Evolutionary conservation across 2,797 vertebrate species (phyloP).

Genomic region (Siniperca undulata): DNA sequence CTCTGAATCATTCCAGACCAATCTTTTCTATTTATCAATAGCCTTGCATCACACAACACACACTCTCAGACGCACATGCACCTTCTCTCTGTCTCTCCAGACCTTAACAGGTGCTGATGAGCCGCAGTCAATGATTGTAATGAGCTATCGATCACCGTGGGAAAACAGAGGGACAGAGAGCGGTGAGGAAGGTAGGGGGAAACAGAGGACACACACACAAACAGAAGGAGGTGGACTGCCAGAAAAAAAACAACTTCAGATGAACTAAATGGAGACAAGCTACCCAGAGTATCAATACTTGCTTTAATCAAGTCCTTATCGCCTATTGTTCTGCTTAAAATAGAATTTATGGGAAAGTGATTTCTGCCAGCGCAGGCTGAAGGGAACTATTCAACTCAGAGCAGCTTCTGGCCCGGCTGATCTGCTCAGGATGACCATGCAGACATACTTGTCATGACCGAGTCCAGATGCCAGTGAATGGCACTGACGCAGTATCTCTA

Average conservation of each 20-base stretch:
- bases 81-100: slow-evolving; percentile 75
- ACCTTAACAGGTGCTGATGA: slow-evolving; percentile 87
- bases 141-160: slow-evolving; percentile 88
- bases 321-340: slow-evolving; percentile 67
- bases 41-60: slow-evolving; percentile 41
- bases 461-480: slow-evolving; percentile 76
- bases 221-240: slow-evolving; percentile 57
- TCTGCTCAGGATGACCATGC: slow-evolving; percentile 75
- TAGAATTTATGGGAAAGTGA: slow-evolving; percentile 51
- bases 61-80: slow-evolving; percentile 48
- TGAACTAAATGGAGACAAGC: slow-evolving; percentile 77
- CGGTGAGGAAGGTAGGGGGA: slow-evolving; percentile 77
- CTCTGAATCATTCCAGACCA: slow-evolving; percentile 48
- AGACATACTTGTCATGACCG: slow-evolving; percentile 75
- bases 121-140: slow-evolving; percentile 87
- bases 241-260: slow-evolving; percentile 59
- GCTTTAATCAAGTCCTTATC: slow-evolving; percentile 80
- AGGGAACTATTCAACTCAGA: slow-evolving; percentile 30
- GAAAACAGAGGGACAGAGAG: slow-evolving; percentile 84
- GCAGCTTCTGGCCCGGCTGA: slow-evolving; percentile 35
- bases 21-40: slow-evolving; percentile 67
- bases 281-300: slow-evolving; percentile 73
- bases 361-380: slow-evolving; percentile 33
- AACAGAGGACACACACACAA: slow-evolving; percentile 76
- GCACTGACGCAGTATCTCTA: slow-evolving; percentile 83